A percentile compares a stretch with the other conserved stretches of the same genome.
These are phyloP conservation scores for Drosophila rufa DNA, from an alignment of 1,140 invertebrate species.

Conservation along the genomic window DNA sequence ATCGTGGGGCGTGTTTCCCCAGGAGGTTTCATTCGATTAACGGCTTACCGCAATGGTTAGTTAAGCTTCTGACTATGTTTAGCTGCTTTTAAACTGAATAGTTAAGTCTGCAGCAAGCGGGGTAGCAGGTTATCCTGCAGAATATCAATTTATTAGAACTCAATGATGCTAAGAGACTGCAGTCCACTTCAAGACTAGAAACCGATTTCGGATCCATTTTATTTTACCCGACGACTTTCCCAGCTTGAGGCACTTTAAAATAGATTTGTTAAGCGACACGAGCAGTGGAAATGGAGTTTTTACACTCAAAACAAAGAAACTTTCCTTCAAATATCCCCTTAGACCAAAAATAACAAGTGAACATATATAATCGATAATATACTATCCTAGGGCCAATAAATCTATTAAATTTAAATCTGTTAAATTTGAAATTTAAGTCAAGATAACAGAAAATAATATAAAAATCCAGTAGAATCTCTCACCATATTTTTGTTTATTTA, in stretches of 20 bases:
- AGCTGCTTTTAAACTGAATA: conserved; percentile 52
- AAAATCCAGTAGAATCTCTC: no score
- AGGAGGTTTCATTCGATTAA: conserved; percentile 45
- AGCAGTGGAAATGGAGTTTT: conserved; percentile 6
- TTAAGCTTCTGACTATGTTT: conserved; percentile 49
- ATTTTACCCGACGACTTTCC: conserved; percentile 2
- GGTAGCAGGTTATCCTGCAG: not conserved
- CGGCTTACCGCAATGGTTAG: conserved; percentile 34
- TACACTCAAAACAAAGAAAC: not conserved
- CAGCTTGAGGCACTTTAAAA: conserved; percentile 55
- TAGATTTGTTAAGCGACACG: conserved; percentile 65
- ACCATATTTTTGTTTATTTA: not conserved
- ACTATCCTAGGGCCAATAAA: no score
- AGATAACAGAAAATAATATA: no score
- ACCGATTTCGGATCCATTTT: conserved; percentile 5
- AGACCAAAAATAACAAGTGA: no score
- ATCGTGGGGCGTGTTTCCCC: not conserved
- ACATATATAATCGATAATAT: no score
- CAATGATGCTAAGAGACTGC: conserved; percentile 51
- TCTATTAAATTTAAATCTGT: no score
- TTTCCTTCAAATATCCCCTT: no score
- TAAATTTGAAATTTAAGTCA: no score
- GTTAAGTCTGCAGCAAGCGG: not conserved
- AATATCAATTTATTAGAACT: conserved; percentile 69
- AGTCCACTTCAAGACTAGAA: conserved; percentile 28